These are phyloP conservation scores for Molossus molossus DNA, from an alignment of 2,797 vertebrate species.

Conservation along the genomic window DNA sequence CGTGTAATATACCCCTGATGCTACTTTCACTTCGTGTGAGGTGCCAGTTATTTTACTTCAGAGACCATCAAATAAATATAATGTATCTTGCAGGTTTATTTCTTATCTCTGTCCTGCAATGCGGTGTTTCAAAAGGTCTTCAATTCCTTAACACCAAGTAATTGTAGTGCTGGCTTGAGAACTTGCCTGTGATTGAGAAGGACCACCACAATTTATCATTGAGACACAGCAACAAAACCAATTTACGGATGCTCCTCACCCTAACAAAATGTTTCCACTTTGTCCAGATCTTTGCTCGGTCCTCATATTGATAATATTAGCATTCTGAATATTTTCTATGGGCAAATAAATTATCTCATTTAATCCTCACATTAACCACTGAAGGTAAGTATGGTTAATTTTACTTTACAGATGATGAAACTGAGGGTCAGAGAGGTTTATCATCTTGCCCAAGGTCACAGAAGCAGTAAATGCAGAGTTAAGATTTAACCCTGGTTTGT, in stretches of 20 bases:
- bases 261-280: neutral
- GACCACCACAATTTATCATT: neutral
- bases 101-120: neutral
- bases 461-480: neutral
- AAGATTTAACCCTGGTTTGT: neutral
- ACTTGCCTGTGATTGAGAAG: neutral
- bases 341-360: conserved; percentile 21
- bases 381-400: conserved; percentile 20
- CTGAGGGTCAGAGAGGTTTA: neutral
- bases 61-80: neutral
- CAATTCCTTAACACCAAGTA: conserved; percentile 7
- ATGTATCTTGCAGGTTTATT: neutral
- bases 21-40: neutral
- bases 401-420: neutral
- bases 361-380: conserved; percentile 7
- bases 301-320: neutral
- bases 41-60: neutral
- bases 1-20: neutral
- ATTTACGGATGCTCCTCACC: neutral
- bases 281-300: neutral
- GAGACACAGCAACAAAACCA: neutral
- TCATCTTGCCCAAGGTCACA: neutral
- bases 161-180: neutral
- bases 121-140: neutral
- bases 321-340: conserved; percentile 54